Evolutionary conservation across 2,113 vertebrate species (phyloP).

Genomic region (Cichladusa arquata): DNA sequence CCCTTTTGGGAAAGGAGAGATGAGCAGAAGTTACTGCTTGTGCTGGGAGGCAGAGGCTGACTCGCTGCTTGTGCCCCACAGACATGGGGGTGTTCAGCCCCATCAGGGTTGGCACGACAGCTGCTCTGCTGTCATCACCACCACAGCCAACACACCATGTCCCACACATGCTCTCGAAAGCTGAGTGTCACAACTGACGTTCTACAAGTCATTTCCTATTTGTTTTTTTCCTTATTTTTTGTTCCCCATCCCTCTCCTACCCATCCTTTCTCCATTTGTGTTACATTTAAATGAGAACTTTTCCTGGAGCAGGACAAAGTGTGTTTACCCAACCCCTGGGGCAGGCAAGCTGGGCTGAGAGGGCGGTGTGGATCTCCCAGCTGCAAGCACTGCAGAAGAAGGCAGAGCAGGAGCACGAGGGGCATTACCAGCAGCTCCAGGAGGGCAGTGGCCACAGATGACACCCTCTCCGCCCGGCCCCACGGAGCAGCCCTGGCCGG

Average conservation of each 20-base stretch:
- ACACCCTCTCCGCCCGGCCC: slow-evolving; percentile 56
- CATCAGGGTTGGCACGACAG: background rate
- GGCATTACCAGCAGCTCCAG: slow-evolving; percentile 79
- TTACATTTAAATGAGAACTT: background rate
- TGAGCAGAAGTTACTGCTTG: background rate
- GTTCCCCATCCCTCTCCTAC: background rate
- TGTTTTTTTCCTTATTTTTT: rapidly evolving
- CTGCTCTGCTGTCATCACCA: rapidly evolving
- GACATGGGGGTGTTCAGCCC: rapidly evolving
- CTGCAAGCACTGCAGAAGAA: background rate
- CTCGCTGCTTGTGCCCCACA: rapidly evolving
- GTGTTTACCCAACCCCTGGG: background rate
- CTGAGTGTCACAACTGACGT: background rate
- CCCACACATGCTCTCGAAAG: rapidly evolving
- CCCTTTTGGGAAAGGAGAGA: slow-evolving; percentile 68
- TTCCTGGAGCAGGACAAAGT: rapidly evolving
- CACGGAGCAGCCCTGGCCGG: slow-evolving; percentile 76
- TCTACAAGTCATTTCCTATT: rapidly evolving
- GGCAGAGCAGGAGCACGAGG: background rate
- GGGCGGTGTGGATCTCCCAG: no score
- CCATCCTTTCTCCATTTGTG: background rate
- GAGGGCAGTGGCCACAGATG: slow-evolving; percentile 79
- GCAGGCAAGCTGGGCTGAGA: background rate
- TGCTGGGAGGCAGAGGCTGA: rapidly evolving
- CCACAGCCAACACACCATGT: rapidly evolving